Conservation (phyloP, 1,140 invertebrate genomes). For the Lycorma delicatula region DNA sequence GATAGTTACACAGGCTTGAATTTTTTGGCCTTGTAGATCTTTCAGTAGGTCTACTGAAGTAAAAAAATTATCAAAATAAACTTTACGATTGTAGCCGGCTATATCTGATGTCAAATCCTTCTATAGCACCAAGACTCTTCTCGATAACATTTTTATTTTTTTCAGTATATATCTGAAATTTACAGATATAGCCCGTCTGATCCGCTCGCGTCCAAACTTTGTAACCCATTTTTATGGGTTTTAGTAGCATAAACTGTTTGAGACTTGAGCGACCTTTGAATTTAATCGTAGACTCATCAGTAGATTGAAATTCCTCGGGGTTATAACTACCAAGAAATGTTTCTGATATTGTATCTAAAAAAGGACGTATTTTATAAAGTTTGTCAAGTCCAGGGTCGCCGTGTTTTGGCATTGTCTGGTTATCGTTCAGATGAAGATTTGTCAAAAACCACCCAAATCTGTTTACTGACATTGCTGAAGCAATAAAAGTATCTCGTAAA, state of each 20-base stretch:
- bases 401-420: neutral
- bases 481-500: neutral
- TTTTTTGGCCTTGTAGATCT: neutral
- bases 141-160: constrained; percentile 13
- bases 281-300: constrained; percentile 14
- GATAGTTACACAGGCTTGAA: neutral
- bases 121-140: neutral
- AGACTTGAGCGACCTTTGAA: constrained; percentile 30
- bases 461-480: neutral
- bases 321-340: neutral
- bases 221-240: constrained; percentile 34
- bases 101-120: neutral
- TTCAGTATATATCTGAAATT: constrained; percentile 29
- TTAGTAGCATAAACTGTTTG: constrained; percentile 34
- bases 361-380: neutral
- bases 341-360: neutral
- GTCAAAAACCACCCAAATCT: neutral
- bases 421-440: neutral
- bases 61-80: neutral
- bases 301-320: neutral
- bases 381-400: constrained; percentile 2
- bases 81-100: neutral
- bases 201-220: constrained; percentile 33
- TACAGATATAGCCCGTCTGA: constrained; percentile 26
- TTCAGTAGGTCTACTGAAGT: neutral